A percentile compares a stretch with the other conserved stretches of the same genome.
Evolutionary conservation across 1,140 invertebrate species (phyloP).

Genomic region (Drosophila parabipectinata): DNA sequence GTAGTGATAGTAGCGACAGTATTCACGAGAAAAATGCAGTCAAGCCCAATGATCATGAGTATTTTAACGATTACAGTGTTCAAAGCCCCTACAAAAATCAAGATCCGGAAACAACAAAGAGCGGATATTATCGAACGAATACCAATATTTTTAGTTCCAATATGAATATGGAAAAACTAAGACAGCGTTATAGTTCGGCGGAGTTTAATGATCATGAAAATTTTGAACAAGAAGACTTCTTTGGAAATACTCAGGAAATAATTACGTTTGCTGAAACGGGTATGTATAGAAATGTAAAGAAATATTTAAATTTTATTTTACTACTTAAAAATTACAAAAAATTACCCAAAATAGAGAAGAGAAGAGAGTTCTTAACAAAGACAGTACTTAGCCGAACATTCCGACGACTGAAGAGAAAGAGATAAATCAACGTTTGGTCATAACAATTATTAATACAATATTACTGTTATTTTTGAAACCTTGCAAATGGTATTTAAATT

Average conservation of each 20-base stretch:
- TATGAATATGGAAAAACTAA: constrained; percentile 7
- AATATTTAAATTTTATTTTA: not conserved
- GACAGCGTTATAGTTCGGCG: constrained; percentile 5
- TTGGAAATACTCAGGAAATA: constrained; percentile 91
- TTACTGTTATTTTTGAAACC: too few species aligned
- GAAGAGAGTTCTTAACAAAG: too few species aligned
- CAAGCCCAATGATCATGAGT: constrained; percentile 51
- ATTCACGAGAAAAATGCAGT: constrained; percentile 22
- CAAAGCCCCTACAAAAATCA: constrained; percentile 22
- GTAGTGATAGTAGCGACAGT: constrained; percentile 62
- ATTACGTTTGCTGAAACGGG: constrained; percentile 92
- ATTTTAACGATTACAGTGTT: constrained; percentile 62
- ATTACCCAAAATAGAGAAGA: too few species aligned
- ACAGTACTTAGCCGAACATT: too few species aligned
- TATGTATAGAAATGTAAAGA: constrained; percentile 82
- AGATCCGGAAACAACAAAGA: constrained; percentile 3
- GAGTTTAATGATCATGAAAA: constrained; percentile 38
- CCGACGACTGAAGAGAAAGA: too few species aligned
- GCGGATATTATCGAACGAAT: constrained; percentile 5
- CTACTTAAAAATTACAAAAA: not conserved
- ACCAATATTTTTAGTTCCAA: not conserved
- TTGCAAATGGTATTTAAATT: too few species aligned
- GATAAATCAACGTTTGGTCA: too few species aligned
- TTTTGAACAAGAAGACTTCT: constrained; percentile 89
- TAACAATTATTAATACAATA: too few species aligned